A percentile compares a stretch with the other conserved stretches of the same genome.
These are phyloP conservation scores for Tetramorium bicarinatum DNA, from an alignment of 2,888 invertebrate species.

Conservation along the genomic window DNA sequence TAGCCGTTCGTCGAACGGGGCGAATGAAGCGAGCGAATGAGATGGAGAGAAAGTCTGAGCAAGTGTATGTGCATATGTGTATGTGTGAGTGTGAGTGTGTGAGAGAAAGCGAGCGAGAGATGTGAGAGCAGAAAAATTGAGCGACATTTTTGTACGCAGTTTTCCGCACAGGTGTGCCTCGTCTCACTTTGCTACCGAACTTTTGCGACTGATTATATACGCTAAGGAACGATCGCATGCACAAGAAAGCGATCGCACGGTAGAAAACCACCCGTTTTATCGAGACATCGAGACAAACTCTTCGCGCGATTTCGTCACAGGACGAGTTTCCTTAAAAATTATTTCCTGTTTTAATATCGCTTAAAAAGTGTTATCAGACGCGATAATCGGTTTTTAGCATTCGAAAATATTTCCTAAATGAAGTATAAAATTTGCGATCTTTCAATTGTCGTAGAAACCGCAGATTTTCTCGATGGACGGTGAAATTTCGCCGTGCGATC, in stretches of 20 bases:
- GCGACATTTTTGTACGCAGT: slow-evolving; percentile 57
- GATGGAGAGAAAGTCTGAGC: not conserved
- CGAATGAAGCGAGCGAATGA: slow-evolving; percentile 10
- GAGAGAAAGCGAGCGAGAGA: not conserved
- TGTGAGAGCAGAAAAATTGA: slow-evolving; percentile 33
- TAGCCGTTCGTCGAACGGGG: slow-evolving; percentile 65
- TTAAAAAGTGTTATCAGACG: not conserved
- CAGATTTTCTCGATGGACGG: not conserved
- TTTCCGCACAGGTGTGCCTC: slow-evolving; percentile 44
- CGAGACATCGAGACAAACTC: not conserved
- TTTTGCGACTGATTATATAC: slow-evolving; percentile 61
- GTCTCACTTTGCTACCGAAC: slow-evolving; percentile 55
- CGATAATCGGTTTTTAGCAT: not conserved
- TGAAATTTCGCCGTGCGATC: slow-evolving; percentile 33
- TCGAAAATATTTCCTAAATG: not conserved
- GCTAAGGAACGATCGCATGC: slow-evolving; percentile 44
- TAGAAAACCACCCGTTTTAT: not conserved
- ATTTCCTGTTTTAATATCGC: not conserved
- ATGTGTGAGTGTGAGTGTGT: not conserved
- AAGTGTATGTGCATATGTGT: not conserved
- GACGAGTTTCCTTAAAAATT: not conserved
- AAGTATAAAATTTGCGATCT: not conserved
- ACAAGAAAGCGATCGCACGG: slow-evolving; percentile 27
- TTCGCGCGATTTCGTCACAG: no score
- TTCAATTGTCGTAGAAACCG: not conserved